Evolutionary conservation across 2,888 invertebrate species (phyloP), one percentile per base, ranked within the genome.

Genomic region (Merodon equestris): DNA sequence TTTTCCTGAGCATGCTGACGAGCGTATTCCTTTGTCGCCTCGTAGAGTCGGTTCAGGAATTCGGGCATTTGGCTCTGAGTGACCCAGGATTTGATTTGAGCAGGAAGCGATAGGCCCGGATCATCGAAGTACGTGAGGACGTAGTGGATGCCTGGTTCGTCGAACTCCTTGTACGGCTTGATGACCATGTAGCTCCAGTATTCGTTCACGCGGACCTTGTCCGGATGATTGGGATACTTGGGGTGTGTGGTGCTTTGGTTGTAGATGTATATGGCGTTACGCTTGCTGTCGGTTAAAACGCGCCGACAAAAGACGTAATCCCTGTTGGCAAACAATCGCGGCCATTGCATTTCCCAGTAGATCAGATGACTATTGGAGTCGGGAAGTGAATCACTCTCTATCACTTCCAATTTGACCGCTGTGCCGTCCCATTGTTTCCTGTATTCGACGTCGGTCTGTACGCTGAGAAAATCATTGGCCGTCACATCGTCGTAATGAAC

Each of bases 281-380:
- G 90, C 1, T 90, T 87, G n/a, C 90, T 86, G 83, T 93, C 92
- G 15, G 92, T 87, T 9, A 90, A 83, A 85, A 92, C 93, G 0
- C 94, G 91, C 0, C 96, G 90, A 75, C 94, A 93, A 87, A 94
- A 96, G 0, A 96, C 95, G 86, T 96, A 96, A 87, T 96, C 96
- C 73, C 96, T 91, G 86, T 96, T 96, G 4, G 94, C 91, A 87
- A 96, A 96, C 82, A 96, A 88, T 84, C 92, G 91, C 82, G 96
- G 96, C 95, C 96, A 96, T 67, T 93, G 89, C 90, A 96, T 95
- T 89, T 96, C 96, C 96, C 96, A 96, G 84, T 96, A 96, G 68
- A 96, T 89, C 42, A 96, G 90, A 76, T 95, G 93, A 84, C 94
- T 93, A 82, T 93, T 92, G 0, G 89, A 86, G 0, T 90, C 84